Evolutionary conservation across 2,888 invertebrate species (phyloP).

Genomic region (Mythimna impura): DNA sequence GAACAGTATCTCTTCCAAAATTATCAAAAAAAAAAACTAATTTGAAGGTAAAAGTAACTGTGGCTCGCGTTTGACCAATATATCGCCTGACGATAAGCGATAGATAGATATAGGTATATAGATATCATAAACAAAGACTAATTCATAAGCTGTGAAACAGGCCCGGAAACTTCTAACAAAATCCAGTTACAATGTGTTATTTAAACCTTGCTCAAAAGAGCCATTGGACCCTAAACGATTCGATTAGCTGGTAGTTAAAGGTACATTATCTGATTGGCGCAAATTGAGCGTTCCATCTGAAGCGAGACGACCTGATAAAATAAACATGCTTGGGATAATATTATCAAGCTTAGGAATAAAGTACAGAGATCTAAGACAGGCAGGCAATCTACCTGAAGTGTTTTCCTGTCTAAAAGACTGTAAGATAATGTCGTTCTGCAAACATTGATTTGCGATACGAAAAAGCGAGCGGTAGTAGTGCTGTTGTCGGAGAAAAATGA

Average conservation of each 20-base stretch:
- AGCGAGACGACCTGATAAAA: slow-evolving; percentile 48
- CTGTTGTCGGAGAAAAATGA: neutral
- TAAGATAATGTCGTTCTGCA: slow-evolving; percentile 7
- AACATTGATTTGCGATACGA: slow-evolving; percentile 27
- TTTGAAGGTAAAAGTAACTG: too few species aligned
- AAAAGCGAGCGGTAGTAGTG: neutral
- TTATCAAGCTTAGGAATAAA: slow-evolving; percentile 38
- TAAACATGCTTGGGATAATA: slow-evolving; percentile 50
- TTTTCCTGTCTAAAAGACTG: slow-evolving; percentile 13
- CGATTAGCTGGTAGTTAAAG: slow-evolving; percentile 36
- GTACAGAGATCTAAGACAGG: slow-evolving; percentile 31
- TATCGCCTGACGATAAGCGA: too few species aligned
- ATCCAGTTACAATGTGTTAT: neutral
- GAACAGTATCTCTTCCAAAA: too few species aligned
- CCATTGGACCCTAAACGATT: slow-evolving; percentile 23
- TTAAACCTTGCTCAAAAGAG: slow-evolving; percentile 10
- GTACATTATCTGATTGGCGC: slow-evolving; percentile 54
- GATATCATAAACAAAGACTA: too few species aligned
- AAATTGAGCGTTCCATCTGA: slow-evolving; percentile 44
- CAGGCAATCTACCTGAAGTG: slow-evolving; percentile 25
- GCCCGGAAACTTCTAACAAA: neutral
- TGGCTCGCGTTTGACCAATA: too few species aligned
- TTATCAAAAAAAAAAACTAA: too few species aligned
- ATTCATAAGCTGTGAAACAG: neutral
- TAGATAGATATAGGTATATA: too few species aligned